Evolutionary conservation across 2,797 vertebrate genomes (phyloP), one percentile per base, ranked within the genome.

Genomic region (Sebastes baramenuke): DNA sequence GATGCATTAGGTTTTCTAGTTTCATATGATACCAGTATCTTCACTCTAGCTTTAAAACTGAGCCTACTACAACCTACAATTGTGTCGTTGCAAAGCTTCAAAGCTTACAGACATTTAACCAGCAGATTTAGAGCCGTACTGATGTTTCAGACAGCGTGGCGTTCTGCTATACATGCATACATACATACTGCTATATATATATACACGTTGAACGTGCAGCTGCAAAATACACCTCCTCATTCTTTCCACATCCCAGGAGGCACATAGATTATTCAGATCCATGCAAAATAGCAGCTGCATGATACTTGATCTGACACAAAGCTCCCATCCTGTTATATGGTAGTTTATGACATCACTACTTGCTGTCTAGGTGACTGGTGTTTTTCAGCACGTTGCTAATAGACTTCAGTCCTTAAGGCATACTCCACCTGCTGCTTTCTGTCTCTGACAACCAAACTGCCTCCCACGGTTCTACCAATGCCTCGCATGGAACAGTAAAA

Each of bases 211-310:
- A 82, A 71, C 62, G 67, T 74, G 18, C 52, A 74, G 58, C 68
- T 79, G 60, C 16, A 55, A 73, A 73, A 54, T 55, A 69, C 22
- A 66, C 49, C 49, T 75, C 68, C 25, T 77, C 30, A 16, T 67
- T 68, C 24, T 61, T 55, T 64, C 59, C 55, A 29, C 38, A 10
- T 76, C 24, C 13, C 58, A 46, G 27, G 24, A 60, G 46, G 38
- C 4, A 67, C 75, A 74, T 54, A 54, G 38, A 67, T 80, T 9
- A 77, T 80, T 79, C 30, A 77, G 42, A 81, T 83, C 42, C 59
- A 78, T 83, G 79, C 77, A 77, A 73, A 87, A 61, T 24, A 82
- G 65, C 76, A 72, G 56, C 79, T 80, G 52, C 49, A 30, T 65
- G 75, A 67, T 71, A 55, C 27, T 54, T 36, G 24, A 61, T n/a